Percentiles rank a stretch among this genome's conserved stretches.
Conservation (phyloP, 2,888 invertebrate genomes). For the Coecobrya sp. region DNA sequence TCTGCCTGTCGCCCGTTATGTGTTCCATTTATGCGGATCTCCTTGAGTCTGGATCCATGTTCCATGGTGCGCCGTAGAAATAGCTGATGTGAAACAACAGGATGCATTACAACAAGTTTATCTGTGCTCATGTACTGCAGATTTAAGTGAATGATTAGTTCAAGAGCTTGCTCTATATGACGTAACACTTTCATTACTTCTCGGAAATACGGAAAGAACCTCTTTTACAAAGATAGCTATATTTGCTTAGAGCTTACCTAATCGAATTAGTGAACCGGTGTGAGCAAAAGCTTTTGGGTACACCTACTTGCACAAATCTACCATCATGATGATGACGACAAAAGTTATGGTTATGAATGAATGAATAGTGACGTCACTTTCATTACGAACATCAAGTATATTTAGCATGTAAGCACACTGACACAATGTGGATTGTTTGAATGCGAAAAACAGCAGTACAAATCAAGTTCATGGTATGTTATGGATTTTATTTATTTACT, state of each 20-base stretch:
- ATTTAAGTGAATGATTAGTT: background rate
- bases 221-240: too few relatives aligned
- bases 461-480: too few relatives aligned
- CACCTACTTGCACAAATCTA: too few relatives aligned
- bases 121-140: background rate
- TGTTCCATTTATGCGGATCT: background rate
- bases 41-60: background rate
- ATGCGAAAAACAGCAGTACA: too few relatives aligned
- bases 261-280: too few relatives aligned
- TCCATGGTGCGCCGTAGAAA: background rate
- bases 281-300: too few relatives aligned
- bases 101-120: background rate
- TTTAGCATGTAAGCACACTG: too few relatives aligned
- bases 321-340: background rate
- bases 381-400: too few relatives aligned
- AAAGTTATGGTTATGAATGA: background rate
- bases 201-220: background rate
- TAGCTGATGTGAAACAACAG: background rate
- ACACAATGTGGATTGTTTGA: too few relatives aligned
- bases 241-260: too few relatives aligned
- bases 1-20: background rate
- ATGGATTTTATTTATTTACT: too few relatives aligned
- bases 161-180: background rate
- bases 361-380: background rate
- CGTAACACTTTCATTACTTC: background rate